Conservation (phyloP, 2,888 invertebrate species). For the Pollenia labialis region DNA sequence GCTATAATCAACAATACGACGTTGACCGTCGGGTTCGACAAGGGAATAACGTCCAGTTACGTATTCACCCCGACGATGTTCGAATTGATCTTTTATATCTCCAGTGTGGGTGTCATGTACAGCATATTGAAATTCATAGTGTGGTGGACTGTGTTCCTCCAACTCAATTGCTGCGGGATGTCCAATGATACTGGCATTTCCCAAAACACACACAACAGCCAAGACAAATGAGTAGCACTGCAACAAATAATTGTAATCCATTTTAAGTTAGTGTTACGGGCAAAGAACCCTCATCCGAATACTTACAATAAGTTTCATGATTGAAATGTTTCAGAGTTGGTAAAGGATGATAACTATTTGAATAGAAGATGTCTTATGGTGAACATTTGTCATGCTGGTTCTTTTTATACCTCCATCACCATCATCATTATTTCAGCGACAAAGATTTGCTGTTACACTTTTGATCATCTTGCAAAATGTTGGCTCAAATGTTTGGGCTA, state of each 20-base stretch:
- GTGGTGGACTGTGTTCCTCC: slow-evolving; percentile 79
- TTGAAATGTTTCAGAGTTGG: slow-evolving; percentile 53
- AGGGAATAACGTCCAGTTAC: slow-evolving; percentile 83
- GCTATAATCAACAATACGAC: slow-evolving; percentile 83
- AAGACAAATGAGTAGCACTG: slow-evolving; percentile 76
- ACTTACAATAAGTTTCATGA: slow-evolving; percentile 74
- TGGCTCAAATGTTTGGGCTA: background rate
- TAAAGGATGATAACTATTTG: slow-evolving; percentile 60
- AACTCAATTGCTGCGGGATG: slow-evolving; percentile 66
- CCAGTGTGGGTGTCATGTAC: slow-evolving; percentile 84
- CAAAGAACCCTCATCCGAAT: background rate
- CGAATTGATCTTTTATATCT: slow-evolving; percentile 83
- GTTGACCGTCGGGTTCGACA: slow-evolving; percentile 83
- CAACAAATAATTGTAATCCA: slow-evolving; percentile 13
- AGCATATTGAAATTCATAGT: slow-evolving; percentile 83
- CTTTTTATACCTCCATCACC: slow-evolving; percentile 63
- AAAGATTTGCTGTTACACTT: slow-evolving; percentile 31
- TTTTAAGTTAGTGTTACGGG: background rate
- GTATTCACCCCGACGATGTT: slow-evolving; percentile 83
- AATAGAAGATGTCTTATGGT: slow-evolving; percentile 67
- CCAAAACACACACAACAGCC: slow-evolving; percentile 67
- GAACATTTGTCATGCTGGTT: slow-evolving; percentile 32
- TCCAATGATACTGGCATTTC: slow-evolving; percentile 67
- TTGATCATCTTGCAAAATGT: slow-evolving; percentile 57
- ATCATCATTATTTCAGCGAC: background rate